Percentiles rank a stretch among this genome's conserved stretches.
Evolutionary conservation across 2,888 invertebrate genomes (phyloP).

Genomic region (Minunthozetes semirufus): DNA sequence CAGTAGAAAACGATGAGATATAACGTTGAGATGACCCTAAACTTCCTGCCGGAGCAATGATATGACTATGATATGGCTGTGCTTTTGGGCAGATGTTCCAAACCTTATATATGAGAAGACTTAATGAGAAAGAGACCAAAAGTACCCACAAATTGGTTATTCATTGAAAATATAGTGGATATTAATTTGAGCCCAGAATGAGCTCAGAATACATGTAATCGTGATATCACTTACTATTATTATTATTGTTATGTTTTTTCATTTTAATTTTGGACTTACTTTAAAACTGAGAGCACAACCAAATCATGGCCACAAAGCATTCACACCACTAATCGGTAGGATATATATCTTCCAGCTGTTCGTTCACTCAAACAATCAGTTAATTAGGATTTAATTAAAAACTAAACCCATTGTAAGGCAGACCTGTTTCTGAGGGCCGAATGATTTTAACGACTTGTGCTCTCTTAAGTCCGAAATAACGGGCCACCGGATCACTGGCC

Average conservation of each 20-base stretch:
- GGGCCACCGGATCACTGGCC: slow-evolving; percentile 93
- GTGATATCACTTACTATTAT: neutral
- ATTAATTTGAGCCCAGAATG: neutral
- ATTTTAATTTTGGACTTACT: neutral
- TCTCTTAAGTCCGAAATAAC: slow-evolving; percentile 96
- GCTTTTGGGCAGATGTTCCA: slow-evolving; percentile 21
- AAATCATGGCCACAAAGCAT: neutral
- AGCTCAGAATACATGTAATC: neutral
- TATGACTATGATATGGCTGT: neutral
- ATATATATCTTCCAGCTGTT: slow-evolving; percentile 96
- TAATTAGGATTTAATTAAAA: slow-evolving; percentile 59
- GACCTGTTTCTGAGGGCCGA: neutral
- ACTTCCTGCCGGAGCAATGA: slow-evolving; percentile 5
- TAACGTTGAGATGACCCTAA: slow-evolving; percentile 16
- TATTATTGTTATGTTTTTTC: neutral
- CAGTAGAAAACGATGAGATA: slow-evolving; percentile 22
- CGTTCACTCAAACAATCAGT: neutral
- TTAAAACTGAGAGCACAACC: neutral
- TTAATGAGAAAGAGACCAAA: neutral
- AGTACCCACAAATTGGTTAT: neutral
- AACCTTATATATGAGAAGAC: neutral
- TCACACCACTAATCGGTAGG: slow-evolving; percentile 86
- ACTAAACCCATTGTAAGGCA: neutral
- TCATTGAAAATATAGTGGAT: neutral
- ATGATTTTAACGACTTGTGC: slow-evolving; percentile 65